Conservation (phyloP, 2,888 invertebrate genomes). For the Drosophila anomalata region DNA sequence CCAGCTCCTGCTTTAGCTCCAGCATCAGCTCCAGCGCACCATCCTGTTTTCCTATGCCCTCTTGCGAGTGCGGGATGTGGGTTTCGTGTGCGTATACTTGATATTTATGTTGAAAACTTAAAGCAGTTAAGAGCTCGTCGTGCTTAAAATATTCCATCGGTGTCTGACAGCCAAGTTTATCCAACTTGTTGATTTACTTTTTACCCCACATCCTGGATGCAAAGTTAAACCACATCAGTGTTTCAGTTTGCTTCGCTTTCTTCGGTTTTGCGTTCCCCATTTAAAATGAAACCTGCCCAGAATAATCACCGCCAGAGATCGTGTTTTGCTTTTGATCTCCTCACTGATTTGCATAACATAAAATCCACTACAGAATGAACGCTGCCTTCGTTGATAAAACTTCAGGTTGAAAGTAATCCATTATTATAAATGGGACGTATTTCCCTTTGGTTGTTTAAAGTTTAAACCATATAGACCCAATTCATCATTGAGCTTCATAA, state of each 20-base stretch:
- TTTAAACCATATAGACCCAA: background rate
- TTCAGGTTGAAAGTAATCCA: conserved; percentile 2
- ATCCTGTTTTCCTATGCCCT: conserved; percentile 39
- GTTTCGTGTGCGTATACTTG: conserved; percentile 65
- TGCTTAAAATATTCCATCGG: conserved; percentile 72
- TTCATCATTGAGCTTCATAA: background rate
- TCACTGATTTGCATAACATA: conserved; percentile 26
- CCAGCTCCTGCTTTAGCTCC: background rate
- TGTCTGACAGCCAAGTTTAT: conserved; percentile 62
- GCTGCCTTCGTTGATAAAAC: conserved; percentile 8
- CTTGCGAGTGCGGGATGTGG: conserved; percentile 24
- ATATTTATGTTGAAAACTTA: conserved; percentile 77
- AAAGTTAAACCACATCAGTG: conserved; percentile 41
- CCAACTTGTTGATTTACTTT: conserved; percentile 76
- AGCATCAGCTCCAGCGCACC: background rate
- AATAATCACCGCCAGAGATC: conserved; percentile 62
- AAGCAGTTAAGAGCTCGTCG: conserved; percentile 74
- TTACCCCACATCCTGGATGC: conserved; percentile 45
- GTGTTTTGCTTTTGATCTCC: conserved; percentile 60
- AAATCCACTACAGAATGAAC: conserved; percentile 11
- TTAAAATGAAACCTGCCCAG: conserved; percentile 54
- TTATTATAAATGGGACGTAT: background rate
- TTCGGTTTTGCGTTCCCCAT: conserved; percentile 23
- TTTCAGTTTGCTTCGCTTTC: background rate
- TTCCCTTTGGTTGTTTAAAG: background rate